Percentiles rank a stretch among this genome's conserved stretches.
Evolutionary conservation across 2,888 invertebrate species (phyloP).

Genomic region (Lasioglossum villosulum): DNA sequence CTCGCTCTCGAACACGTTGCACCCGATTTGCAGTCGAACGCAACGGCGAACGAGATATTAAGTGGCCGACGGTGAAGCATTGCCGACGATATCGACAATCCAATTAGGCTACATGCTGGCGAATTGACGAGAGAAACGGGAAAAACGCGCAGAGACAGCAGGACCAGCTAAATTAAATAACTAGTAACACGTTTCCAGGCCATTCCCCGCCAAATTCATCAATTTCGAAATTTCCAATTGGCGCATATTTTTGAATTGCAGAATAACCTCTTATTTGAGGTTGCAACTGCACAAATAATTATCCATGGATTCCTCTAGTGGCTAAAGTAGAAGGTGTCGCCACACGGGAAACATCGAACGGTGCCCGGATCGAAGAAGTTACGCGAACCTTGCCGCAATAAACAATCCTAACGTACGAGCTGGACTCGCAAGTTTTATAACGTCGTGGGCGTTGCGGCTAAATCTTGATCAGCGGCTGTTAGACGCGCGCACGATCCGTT

Average conservation of each 20-base stretch:
- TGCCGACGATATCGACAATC: slow-evolving; percentile 49
- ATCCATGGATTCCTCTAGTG: not conserved
- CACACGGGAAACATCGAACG: not conserved
- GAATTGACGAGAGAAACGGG: not conserved
- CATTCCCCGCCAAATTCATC: not conserved
- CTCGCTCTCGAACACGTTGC: slow-evolving; percentile 23
- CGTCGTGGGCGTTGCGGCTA: slow-evolving; percentile 29
- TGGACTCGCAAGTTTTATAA: slow-evolving; percentile 9
- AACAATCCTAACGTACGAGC: slow-evolving; percentile 19
- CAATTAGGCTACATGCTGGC: slow-evolving; percentile 66
- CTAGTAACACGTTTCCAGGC: not conserved
- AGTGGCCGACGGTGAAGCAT: slow-evolving; percentile 71
- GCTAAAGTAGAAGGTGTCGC: not conserved
- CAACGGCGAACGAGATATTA: slow-evolving; percentile 71
- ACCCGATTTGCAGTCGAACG: slow-evolving; percentile 22
- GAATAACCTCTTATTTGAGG: too few species aligned
- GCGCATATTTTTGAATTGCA: too few species aligned
- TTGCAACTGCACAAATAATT: too few species aligned
- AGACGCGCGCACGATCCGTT: not conserved
- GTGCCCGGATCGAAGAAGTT: not conserved
- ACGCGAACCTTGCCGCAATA: slow-evolving; percentile 2
- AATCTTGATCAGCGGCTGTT: slow-evolving; percentile 21
- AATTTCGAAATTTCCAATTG: not conserved
- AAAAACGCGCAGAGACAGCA: not conserved
- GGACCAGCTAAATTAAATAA: not conserved